Conservation (phyloP, 2,797 vertebrate genomes). For the Parambassis ranga region DNA sequence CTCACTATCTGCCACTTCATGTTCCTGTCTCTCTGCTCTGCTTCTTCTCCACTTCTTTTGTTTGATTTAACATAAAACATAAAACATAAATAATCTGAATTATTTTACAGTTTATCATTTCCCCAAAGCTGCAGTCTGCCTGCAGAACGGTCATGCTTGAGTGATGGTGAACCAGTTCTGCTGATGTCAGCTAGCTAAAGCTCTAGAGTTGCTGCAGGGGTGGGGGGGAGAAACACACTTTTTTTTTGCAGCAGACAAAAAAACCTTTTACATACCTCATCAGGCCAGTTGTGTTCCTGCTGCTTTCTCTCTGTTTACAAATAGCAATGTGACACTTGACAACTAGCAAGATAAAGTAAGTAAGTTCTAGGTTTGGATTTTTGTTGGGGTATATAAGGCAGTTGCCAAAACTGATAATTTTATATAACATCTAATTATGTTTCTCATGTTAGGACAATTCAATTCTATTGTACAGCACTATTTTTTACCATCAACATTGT, state of each 20-base stretch:
- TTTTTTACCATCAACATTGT: too few species aligned
- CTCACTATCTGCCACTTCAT: background rate
- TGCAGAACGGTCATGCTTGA: constrained; percentile 70
- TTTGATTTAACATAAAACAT: too few species aligned
- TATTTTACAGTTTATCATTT: constrained; percentile 28
- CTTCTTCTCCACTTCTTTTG: background rate
- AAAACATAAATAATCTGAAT: background rate
- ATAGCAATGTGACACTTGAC: background rate
- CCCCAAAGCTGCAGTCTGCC: constrained; percentile 53
- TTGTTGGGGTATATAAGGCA: too few species aligned
- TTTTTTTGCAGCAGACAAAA: background rate
- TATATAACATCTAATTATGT: too few species aligned
- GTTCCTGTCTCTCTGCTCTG: background rate
- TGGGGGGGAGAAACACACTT: constrained; percentile 11
- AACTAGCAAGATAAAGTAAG: too few species aligned
- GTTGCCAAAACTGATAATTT: too few species aligned
- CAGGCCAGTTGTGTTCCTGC: background rate
- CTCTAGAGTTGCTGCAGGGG: constrained; percentile 43
- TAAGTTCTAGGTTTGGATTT: too few species aligned
- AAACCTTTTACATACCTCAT: background rate
- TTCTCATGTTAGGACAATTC: too few species aligned
- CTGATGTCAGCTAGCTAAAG: constrained; percentile 64
- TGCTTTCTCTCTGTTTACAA: background rate
- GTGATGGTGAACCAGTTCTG: constrained; percentile 48
- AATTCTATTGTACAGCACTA: too few species aligned